Percentiles rank a stretch among this genome's conserved stretches.
Conservation (phyloP, 2,888 invertebrate species). For the Selenia dentaria region DNA sequence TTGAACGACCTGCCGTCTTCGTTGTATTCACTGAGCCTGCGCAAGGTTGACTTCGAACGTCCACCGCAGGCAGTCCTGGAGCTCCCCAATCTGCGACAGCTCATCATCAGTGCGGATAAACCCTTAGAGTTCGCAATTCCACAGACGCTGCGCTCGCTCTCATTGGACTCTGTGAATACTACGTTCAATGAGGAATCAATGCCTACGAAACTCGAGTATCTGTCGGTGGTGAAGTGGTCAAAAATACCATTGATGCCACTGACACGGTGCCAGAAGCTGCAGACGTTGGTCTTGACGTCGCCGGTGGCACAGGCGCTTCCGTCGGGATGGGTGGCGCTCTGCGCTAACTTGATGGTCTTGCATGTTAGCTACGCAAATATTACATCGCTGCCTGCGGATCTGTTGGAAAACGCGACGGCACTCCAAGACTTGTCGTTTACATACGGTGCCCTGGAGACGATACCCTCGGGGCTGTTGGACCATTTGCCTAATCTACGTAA, state of each 20-base stretch:
- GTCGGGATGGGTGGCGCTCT: slow-evolving; percentile 13
- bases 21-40: slow-evolving; percentile 61
- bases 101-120: slow-evolving; percentile 1
- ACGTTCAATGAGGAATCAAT: slow-evolving; percentile 5
- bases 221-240: slow-evolving; percentile 13
- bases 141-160: slow-evolving; percentile 1
- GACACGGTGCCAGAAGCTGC: slow-evolving; percentile 17
- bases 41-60: slow-evolving; percentile 7
- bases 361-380: neutral
- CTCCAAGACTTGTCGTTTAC: slow-evolving; percentile 13
- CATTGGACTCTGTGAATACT: slow-evolving; percentile 9
- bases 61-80: slow-evolving; percentile 7
- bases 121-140: neutral
- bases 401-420: neutral
- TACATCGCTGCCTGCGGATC: neutral
- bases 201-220: slow-evolving; percentile 5
- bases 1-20: slow-evolving; percentile 88
- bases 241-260: neutral
- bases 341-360: slow-evolving; percentile 10
- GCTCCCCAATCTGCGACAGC: slow-evolving; percentile 8
- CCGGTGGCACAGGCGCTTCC: slow-evolving; percentile 29
- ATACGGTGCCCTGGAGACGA: slow-evolving; percentile 14
- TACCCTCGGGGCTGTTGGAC: slow-evolving; percentile 39
- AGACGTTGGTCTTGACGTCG: slow-evolving; percentile 30
- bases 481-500: slow-evolving; percentile 22